Conservation (phyloP, 2,113 vertebrate genomes). For the Carassius carassius region DNA sequence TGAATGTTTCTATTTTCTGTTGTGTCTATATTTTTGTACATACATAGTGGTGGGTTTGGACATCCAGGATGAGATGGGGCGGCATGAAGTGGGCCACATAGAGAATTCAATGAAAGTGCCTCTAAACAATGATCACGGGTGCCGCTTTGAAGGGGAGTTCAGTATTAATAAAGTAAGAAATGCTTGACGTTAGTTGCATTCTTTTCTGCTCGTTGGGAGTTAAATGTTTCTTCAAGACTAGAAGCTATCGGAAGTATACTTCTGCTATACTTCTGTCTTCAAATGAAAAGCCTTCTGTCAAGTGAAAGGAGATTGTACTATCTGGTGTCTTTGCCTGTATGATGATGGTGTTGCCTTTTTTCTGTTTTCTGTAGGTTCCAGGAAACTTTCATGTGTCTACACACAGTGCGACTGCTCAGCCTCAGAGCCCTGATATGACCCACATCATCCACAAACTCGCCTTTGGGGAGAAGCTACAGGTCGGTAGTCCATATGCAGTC, state of each 20-base stretch:
- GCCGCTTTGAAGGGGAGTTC: constrained; percentile 96
- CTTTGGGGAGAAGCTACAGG: constrained; percentile 94
- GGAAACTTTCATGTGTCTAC: constrained; percentile 99
- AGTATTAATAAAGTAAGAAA: constrained; percentile 92
- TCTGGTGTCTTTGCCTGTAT: neutral
- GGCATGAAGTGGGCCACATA: constrained; percentile 96
- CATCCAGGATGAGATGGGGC: constrained; percentile 99
- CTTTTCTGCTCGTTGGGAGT: neutral
- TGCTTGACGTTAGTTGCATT: neutral
- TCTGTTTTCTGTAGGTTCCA: constrained; percentile 80
- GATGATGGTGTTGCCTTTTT: constrained; percentile 29
- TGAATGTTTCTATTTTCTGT: neutral
- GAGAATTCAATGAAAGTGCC: constrained; percentile 98
- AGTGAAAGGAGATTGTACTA: neutral
- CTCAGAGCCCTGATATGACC: constrained; percentile 96
- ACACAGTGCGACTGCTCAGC: constrained; percentile 97
- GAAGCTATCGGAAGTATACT: neutral
- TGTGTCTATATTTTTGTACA: neutral
- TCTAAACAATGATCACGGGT: constrained; percentile 87
- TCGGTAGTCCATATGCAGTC: constrained; percentile 52
- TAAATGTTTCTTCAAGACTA: neutral
- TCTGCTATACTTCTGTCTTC: neutral
- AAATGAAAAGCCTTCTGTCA: neutral
- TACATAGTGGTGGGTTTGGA: constrained; percentile 92
- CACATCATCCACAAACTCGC: constrained; percentile 93